phyloP scores from a whole-genome alignment of 2,113 vertebrate species.

The Spheniscus mendiculus region DNA sequence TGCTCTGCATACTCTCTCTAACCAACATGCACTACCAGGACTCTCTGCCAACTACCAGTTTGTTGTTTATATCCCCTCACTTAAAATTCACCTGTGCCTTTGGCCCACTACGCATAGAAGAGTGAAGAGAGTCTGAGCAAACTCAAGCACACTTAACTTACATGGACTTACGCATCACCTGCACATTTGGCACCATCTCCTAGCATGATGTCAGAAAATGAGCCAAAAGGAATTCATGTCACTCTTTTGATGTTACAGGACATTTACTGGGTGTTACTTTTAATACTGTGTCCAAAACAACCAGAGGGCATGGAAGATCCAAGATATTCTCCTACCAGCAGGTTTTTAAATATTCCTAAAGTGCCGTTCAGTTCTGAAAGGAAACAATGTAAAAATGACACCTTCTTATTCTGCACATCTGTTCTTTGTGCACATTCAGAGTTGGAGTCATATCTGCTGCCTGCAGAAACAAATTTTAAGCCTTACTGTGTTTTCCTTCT shows the following conservation, averaged over 20 bases:
- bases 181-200: background rate
- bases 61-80: background rate
- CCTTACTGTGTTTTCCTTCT: background rate
- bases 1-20: background rate
- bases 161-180: background rate
- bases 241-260: background rate
- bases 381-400: background rate
- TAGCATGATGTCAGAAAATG: background rate
- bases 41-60: background rate
- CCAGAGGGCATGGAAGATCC: background rate
- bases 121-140: background rate
- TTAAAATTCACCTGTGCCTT: background rate
- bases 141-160: background rate
- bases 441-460: background rate
- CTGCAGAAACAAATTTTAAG: background rate
- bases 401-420: background rate
- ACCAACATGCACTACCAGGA: background rate
- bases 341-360: background rate
- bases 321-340: background rate
- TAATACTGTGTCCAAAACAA: background rate
- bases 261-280: background rate
- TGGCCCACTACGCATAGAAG: background rate
- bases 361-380: background rate
- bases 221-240: background rate
- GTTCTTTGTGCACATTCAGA: background rate